Percentiles rank a stretch among this genome's conserved stretches.
These are phyloP conservation scores for Diachasma alloeum DNA, from an alignment of 1,140 invertebrate genomes.

Conservation along the genomic window DNA sequence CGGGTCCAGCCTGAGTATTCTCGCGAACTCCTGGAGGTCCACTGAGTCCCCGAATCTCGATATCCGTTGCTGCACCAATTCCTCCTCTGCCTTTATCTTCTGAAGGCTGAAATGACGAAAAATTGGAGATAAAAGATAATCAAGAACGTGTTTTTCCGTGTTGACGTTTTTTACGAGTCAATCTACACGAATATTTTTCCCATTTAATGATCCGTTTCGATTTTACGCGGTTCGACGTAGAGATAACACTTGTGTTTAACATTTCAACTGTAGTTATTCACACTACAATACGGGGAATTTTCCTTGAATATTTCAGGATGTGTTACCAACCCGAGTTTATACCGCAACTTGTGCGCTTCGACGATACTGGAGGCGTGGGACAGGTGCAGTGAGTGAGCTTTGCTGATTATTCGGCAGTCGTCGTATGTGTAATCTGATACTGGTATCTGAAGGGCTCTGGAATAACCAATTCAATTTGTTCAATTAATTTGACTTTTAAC, in stretches of 20 bases:
- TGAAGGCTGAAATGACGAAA: slow-evolving; percentile 57
- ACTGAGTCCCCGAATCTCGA: slow-evolving; percentile 62
- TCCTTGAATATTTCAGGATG: slow-evolving; percentile 7
- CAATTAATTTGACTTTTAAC: not conserved
- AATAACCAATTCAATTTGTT: slow-evolving; percentile 45
- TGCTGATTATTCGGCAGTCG: slow-evolving; percentile 85
- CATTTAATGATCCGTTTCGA: too few relatives aligned
- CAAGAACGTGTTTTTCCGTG: slow-evolving; percentile 21
- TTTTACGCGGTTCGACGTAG: too few relatives aligned
- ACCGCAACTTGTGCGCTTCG: slow-evolving; percentile 79
- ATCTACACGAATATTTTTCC: too few relatives aligned
- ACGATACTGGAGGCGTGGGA: slow-evolving; percentile 78
- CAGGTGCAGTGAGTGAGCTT: slow-evolving; percentile 82
- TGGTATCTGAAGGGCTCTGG: slow-evolving; percentile 81
- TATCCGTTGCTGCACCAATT: slow-evolving; percentile 61
- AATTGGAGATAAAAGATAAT: slow-evolving; percentile 18
- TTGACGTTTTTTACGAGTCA: too few relatives aligned
- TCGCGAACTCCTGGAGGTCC: slow-evolving; percentile 70
- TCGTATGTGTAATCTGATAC: slow-evolving; percentile 93
- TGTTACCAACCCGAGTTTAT: slow-evolving; percentile 71
- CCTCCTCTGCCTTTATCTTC: slow-evolving; percentile 58
- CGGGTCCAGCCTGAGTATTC: slow-evolving; percentile 69
- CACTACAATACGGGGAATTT: not conserved
- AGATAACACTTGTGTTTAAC: too few relatives aligned
- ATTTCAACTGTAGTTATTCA: too few relatives aligned